A percentile compares a stretch with the other conserved stretches of the same genome.
phyloP scores from a whole-genome alignment of 2,113 vertebrate species.

The Thryonomys swinderianus region DNA sequence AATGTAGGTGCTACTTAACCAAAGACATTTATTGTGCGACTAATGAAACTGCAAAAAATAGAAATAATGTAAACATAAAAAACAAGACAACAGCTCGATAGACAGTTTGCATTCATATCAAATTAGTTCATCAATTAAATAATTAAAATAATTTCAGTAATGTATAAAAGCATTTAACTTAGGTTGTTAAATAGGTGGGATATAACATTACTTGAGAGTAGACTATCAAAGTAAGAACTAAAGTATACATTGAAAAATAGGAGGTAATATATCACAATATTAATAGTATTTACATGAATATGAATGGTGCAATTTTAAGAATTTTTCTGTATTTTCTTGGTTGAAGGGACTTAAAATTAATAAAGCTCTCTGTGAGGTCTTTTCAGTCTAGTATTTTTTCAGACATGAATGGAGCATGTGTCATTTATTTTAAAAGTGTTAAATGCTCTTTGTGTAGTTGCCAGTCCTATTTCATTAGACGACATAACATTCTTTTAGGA shows the following conservation, averaged over 20 bases:
- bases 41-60: neutral
- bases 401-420: neutral
- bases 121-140: neutral
- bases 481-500: neutral
- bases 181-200: neutral
- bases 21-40: neutral
- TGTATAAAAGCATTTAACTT: neutral
- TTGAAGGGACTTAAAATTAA: neutral
- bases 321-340: neutral
- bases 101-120: neutral
- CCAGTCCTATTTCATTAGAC: neutral
- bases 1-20: neutral
- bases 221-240: neutral
- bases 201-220: neutral
- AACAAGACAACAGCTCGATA: neutral
- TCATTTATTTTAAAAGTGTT: neutral
- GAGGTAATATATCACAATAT: neutral
- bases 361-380: neutral
- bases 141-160: conserved; percentile 30
- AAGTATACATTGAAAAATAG: neutral
- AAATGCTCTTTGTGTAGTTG: neutral
- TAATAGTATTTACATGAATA: neutral
- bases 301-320: neutral
- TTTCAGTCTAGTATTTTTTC: neutral
- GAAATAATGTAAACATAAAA: neutral